Conservation (phyloP, 37 sponge, comb jelly and placozoan genomes). For the Ianthella basta region DNA sequence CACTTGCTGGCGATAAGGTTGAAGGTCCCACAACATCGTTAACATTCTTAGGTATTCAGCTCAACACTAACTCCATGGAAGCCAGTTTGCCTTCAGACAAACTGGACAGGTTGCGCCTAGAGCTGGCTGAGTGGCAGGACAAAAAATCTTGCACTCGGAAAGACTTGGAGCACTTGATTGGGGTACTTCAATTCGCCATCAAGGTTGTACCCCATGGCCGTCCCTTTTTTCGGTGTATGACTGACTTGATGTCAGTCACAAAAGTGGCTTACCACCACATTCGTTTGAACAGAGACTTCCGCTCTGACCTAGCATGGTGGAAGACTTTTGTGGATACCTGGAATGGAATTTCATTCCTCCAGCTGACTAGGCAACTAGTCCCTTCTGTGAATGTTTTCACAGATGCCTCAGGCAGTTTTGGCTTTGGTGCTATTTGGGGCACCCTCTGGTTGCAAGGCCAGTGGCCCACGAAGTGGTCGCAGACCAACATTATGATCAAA, state of each 20-base stretch:
- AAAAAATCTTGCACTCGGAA: background rate
- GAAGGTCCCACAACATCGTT: background rate
- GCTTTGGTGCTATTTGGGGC: slow-evolving; percentile 3
- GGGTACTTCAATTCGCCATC: background rate
- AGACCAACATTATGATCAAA: background rate
- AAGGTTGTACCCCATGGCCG: slow-evolving; percentile 11
- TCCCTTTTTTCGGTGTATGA: background rate
- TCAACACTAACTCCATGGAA: background rate
- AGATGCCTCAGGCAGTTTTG: slow-evolving; percentile 5
- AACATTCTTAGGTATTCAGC: background rate
- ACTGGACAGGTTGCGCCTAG: background rate
- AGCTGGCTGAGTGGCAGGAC: background rate
- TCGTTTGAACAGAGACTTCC: background rate
- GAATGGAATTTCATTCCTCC: background rate
- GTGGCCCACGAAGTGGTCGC: background rate
- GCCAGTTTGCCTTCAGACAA: background rate
- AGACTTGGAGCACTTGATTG: slow-evolving; percentile 5
- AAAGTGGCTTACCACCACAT: background rate
- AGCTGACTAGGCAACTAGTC: background rate
- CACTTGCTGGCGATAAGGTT: background rate
- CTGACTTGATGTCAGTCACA: background rate
- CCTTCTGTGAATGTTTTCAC: slow-evolving; percentile 16
- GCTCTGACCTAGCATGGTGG: slow-evolving; percentile 9
- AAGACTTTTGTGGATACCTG: background rate
- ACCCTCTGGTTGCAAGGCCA: slow-evolving; percentile 5